Evolutionary conservation across 2,113 vertebrate genomes (phyloP), one percentile per base, ranked within the genome.

Genomic region (Chamaea fasciata): DNA sequence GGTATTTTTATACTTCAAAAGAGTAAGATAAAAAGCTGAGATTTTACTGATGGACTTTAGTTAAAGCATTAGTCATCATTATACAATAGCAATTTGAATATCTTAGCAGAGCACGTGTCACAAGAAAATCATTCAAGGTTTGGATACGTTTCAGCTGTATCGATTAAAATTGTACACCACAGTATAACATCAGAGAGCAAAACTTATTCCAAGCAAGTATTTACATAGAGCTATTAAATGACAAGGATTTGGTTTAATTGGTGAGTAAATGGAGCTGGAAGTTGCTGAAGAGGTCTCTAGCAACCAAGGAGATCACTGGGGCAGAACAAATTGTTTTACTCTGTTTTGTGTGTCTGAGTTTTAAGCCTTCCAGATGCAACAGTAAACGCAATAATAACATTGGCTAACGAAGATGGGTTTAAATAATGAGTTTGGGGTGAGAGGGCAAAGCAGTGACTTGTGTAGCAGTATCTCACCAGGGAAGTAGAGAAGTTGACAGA

Each of bases 11-110:
- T 80, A 95, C 88, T 96, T 91, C 70, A 96, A 59, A 89, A 74
- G 42, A 64, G 50, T 23, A 77, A 35, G 49, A 96, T 70, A 63
- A 41, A 70, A 89, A 96, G 89, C 78, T 77, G 65, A 94, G 70
- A 88, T 94, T 96, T 94, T 90, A 87, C 79, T 86, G 94, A 86
- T 90, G 67, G 84, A 95, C 85, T 95, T 96, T 26, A 96, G 92
- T 78, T 91, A 73, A 90, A 77, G 81, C 89, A 70, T 96, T 94
- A 97, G 91, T 96, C 96, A 97, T 82, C 90, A 85, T 88, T 96
- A 97, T 90, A 94, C 78, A 94, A 83, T 0, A 76, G 69, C 3
- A 47, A 89, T 68, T 59, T 41, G 50, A 86, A 80, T 92, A 94
- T 93, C 91, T 47, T 50, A 47, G 19, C 71, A 90, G 87, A 97